Percentiles rank a stretch among this genome's conserved stretches.
Conservation (phyloP, 2,888 invertebrate genomes). For the Apotomis capreana region DNA sequence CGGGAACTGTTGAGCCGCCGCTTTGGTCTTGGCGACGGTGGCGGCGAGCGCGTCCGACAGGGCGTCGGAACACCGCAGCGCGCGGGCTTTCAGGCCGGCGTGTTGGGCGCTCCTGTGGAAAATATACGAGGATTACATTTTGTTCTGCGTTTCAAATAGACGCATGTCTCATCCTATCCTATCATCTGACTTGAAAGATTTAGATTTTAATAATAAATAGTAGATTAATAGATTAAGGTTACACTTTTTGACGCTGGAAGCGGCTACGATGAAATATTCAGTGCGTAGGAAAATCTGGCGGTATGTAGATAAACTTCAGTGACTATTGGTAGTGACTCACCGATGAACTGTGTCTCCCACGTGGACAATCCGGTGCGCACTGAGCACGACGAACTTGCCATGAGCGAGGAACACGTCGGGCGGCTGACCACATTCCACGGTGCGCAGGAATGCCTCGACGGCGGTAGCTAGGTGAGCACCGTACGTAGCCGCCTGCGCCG, state of each 20-base stretch:
- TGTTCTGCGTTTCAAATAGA: not conserved
- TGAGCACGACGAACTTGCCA: slow-evolving; percentile 96
- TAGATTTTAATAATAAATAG: too few species aligned
- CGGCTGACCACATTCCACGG: slow-evolving; percentile 96
- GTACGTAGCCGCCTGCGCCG: slow-evolving; percentile 93
- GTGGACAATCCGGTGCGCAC: slow-evolving; percentile 96
- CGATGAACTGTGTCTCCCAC: slow-evolving; percentile 96
- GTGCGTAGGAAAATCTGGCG: too few species aligned
- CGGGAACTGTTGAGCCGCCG: slow-evolving; percentile 95
- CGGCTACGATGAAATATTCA: too few species aligned
- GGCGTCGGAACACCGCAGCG: slow-evolving; percentile 90
- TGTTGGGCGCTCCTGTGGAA: slow-evolving; percentile 88
- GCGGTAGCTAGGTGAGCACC: slow-evolving; percentile 93
- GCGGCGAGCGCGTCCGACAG: slow-evolving; percentile 91
- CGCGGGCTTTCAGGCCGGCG: slow-evolving; percentile 87
- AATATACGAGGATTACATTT: slow-evolving; percentile 18
- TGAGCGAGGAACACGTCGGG: slow-evolving; percentile 96
- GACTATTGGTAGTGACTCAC: slow-evolving; percentile 48
- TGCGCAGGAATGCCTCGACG: slow-evolving; percentile 95
- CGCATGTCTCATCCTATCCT: too few species aligned
- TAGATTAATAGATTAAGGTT: too few species aligned
- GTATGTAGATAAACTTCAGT: too few species aligned
- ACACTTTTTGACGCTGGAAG: too few species aligned
- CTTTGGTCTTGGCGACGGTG: slow-evolving; percentile 94
- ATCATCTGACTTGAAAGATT: too few species aligned